Evolutionary conservation across 2,888 invertebrate species (phyloP).

Genomic region (Gari tellinella): DNA sequence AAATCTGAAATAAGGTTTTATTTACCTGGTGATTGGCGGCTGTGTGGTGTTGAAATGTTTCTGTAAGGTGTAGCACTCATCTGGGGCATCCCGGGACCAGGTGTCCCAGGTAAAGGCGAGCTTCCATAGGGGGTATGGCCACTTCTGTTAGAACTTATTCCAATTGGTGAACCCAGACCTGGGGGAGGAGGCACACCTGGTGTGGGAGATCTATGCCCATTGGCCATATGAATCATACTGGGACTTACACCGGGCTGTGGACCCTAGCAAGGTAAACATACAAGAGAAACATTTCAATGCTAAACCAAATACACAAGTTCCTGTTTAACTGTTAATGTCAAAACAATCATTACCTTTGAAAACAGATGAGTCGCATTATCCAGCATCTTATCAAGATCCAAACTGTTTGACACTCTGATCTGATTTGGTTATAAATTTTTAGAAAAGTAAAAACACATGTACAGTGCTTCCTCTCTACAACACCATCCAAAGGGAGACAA

Average conservation of each 20-base stretch:
- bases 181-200: constrained; percentile 15
- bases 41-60: constrained; percentile 39
- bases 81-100: constrained; percentile 27
- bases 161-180: not conserved
- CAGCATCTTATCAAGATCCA: no score
- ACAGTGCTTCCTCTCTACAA: no score
- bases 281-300: no score
- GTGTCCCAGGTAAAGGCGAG: constrained; percentile 26
- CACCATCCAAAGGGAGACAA: no score
- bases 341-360: no score
- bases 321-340: no score
- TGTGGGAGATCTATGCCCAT: constrained; percentile 60
- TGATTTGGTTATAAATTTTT: no score
- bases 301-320: no score
- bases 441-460: no score
- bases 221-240: constrained; percentile 30
- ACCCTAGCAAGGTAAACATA: not conserved
- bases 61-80: constrained; percentile 52
- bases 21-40: constrained; percentile 59
- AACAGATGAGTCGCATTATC: no score
- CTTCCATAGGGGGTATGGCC: constrained; percentile 10
- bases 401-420: no score
- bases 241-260: constrained; percentile 8
- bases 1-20: no score
- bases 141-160: constrained; percentile 5